These are phyloP conservation scores for Nomada ruficornis DNA, from an alignment of 2,888 invertebrate genomes.

Conservation along the genomic window DNA sequence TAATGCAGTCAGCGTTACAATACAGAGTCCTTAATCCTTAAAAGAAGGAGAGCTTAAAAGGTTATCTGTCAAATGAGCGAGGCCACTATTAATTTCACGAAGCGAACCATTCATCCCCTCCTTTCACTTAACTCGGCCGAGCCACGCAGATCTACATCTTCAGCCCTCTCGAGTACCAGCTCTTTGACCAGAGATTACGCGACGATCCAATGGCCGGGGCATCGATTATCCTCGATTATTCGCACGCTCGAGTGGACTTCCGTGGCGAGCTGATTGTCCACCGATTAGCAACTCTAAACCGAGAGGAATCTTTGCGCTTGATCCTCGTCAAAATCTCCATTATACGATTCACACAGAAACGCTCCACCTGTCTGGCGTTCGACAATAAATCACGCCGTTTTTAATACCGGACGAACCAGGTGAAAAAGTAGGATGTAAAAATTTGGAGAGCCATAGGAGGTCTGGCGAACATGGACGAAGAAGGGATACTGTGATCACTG, in stretches of 20 bases:
- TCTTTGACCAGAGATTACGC: constrained; percentile 10
- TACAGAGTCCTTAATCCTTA: not conserved
- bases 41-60: not conserved
- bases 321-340: constrained; percentile 60
- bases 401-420: constrained; percentile 49
- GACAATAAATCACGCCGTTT: constrained; percentile 76
- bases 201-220: constrained; percentile 29
- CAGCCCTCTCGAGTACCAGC: constrained; percentile 11
- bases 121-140: not conserved
- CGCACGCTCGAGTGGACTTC: constrained; percentile 56
- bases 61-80: constrained; percentile 58
- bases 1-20: not conserved
- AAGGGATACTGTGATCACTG: not conserved
- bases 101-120: constrained; percentile 45
- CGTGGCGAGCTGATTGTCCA: constrained; percentile 62
- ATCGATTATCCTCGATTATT: constrained; percentile 61
- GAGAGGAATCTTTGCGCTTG: constrained; percentile 55
- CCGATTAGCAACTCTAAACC: constrained; percentile 64
- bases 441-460: constrained; percentile 42
- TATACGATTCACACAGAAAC: constrained; percentile 60
- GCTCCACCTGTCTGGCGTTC: constrained; percentile 76
- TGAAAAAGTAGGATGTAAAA: constrained; percentile 1
- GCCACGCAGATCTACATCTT: constrained; percentile 11
- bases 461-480: constrained; percentile 26
- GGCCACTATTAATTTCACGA: constrained; percentile 62